Evolutionary conservation across 2,113 vertebrate genomes (phyloP).

Genomic region (Ictalurus furcatus): DNA sequence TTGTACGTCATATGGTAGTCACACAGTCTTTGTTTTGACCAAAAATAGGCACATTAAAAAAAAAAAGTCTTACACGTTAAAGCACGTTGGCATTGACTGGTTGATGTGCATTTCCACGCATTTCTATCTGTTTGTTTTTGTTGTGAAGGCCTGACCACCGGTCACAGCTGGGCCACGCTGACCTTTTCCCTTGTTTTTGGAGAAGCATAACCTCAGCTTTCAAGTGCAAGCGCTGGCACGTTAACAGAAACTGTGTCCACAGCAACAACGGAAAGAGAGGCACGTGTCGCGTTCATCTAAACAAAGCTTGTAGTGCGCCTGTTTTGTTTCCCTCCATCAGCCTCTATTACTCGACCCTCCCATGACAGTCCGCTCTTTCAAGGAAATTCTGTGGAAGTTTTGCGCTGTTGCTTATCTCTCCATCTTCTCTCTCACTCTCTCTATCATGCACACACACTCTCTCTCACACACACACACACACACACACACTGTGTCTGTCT

Average conservation of each 20-base stretch:
- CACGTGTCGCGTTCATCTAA: neutral
- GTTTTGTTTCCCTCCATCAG: conserved; percentile 42
- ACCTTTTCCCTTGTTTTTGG: conserved; percentile 31
- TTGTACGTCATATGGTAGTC: neutral
- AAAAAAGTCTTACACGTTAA: no score
- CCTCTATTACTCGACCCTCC: neutral
- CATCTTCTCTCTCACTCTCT: conserved; percentile 19
- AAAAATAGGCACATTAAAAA: no score
- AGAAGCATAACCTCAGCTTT: conserved; percentile 14
- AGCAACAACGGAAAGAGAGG: conserved; percentile 43
- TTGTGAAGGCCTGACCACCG: neutral
- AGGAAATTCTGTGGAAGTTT: conserved; percentile 56
- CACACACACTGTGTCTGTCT: conserved; percentile 52
- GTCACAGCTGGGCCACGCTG: conserved; percentile 19
- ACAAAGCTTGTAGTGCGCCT: conserved; percentile 28
- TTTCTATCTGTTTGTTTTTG: neutral
- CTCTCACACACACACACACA: no score
- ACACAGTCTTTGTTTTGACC: neutral
- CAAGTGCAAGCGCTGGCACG: neutral
- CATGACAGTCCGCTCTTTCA: conserved; percentile 20
- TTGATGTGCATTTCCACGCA: neutral
- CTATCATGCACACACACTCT: neutral
- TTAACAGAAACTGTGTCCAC: conserved; percentile 44
- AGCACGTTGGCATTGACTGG: neutral
- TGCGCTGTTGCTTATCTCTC: conserved; percentile 44